A percentile compares a stretch with the other conserved stretches of the same genome.
Conservation (phyloP, 2,797 vertebrate species). For the Acrossocheilus wenchowensis region DNA sequence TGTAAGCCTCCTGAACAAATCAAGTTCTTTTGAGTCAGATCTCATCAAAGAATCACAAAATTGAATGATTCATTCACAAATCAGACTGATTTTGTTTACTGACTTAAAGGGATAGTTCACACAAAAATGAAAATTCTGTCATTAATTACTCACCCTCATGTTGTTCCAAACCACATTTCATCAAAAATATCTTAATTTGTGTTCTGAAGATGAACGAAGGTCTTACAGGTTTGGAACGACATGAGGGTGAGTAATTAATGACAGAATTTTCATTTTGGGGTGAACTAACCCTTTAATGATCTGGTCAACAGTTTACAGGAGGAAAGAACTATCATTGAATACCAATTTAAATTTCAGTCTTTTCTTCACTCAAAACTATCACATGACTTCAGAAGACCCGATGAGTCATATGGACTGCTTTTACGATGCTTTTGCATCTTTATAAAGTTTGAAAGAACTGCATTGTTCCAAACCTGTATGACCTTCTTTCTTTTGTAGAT, state of each 20-base stretch:
- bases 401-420: background rate
- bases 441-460: background rate
- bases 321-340: background rate
- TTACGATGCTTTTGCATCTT: background rate
- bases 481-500: background rate
- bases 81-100: background rate
- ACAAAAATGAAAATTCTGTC: too few species aligned
- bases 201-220: too few species aligned
- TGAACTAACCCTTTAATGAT: background rate
- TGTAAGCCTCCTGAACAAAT: background rate
- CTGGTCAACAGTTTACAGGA: background rate
- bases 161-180: too few species aligned
- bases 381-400: background rate
- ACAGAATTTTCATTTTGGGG: too few species aligned
- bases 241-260: too few species aligned
- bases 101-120: too few species aligned
- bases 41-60: background rate
- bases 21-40: background rate
- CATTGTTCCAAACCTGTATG: background rate
- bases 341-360: background rate
- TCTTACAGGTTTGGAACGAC: too few species aligned
- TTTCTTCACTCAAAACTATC: background rate
- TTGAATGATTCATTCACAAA: background rate
- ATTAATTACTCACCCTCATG: too few species aligned
- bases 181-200: too few species aligned